Percentiles rank a stretch among this genome's conserved stretches.
These are phyloP conservation scores for Agrilus planipennis DNA, from an alignment of 1,140 invertebrate species.

Conservation along the genomic window DNA sequence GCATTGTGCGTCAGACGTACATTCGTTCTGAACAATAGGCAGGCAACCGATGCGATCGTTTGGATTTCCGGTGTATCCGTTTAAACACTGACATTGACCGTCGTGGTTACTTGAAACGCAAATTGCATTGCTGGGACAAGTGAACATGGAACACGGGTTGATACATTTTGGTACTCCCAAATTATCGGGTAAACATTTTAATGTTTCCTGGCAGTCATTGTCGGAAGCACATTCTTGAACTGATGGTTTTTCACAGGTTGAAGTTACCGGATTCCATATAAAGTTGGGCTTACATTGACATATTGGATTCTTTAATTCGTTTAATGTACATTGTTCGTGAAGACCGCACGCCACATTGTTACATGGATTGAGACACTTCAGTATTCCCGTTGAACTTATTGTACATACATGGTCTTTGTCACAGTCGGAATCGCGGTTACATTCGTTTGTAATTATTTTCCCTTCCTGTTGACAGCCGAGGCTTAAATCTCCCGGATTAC, in stretches of 20 bases:
- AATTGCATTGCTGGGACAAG: slow-evolving; percentile 69
- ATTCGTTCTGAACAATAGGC: slow-evolving; percentile 55
- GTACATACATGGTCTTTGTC: slow-evolving; percentile 47
- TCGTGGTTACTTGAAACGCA: slow-evolving; percentile 63
- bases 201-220: slow-evolving; percentile 53
- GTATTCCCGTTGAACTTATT: slow-evolving; percentile 42
- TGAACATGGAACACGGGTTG: slow-evolving; percentile 63
- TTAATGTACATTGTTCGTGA: slow-evolving; percentile 65
- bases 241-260: slow-evolving; percentile 70
- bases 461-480: slow-evolving; percentile 62
- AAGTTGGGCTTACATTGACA: slow-evolving; percentile 67
- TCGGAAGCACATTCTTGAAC: slow-evolving; percentile 66
- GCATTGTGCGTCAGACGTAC: slow-evolving; percentile 68
- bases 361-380: slow-evolving; percentile 66
- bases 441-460: slow-evolving; percentile 43
- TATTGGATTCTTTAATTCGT: slow-evolving; percentile 49
- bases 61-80: slow-evolving; percentile 75
- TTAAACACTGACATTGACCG: slow-evolving; percentile 65
- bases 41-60: slow-evolving; percentile 78
- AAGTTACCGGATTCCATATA: slow-evolving; percentile 70
- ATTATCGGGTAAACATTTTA: slow-evolving; percentile 67
- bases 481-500: slow-evolving; percentile 64
- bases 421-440: slow-evolving; percentile 60
- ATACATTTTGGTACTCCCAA: slow-evolving; percentile 73
- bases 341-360: slow-evolving; percentile 63